Percentiles rank a stretch among this genome's conserved stretches.
Evolutionary conservation across 1,140 invertebrate genomes (phyloP).

Genomic region (Asobara japonica): DNA sequence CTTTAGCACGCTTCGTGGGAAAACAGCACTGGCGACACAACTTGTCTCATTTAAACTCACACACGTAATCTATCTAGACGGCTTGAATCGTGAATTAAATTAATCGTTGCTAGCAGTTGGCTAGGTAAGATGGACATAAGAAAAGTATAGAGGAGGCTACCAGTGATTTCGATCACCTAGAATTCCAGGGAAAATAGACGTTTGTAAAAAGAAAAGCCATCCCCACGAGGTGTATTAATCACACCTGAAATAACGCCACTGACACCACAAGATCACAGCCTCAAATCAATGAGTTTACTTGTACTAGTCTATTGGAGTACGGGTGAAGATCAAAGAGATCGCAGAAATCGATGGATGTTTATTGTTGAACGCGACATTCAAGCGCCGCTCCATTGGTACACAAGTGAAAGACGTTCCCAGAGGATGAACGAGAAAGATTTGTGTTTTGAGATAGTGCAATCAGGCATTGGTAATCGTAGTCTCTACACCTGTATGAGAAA

Average conservation of each 20-base stretch:
- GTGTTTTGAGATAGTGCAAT: neutral
- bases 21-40: conserved; percentile 1
- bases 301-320: neutral
- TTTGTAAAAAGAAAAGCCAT: neutral
- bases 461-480: neutral
- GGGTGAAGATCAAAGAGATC: neutral
- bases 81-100: conserved; percentile 6
- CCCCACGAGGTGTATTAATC: neutral
- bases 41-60: conserved; percentile 12
- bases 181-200: neutral
- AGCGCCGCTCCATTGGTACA: neutral
- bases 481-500: neutral
- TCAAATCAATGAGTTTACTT: neutral
- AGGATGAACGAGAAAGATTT: neutral
- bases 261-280: neutral
- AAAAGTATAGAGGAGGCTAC: neutral
- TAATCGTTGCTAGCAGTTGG: neutral
- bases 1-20: conserved; percentile 10
- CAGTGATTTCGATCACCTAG: neutral
- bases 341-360: neutral
- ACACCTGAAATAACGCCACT: neutral
- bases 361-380: neutral
- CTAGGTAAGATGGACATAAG: neutral
- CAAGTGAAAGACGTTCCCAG: neutral
- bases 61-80: neutral